These are phyloP conservation scores for Crepidodera aurea DNA, from an alignment of 2,888 invertebrate genomes.

Conservation along the genomic window DNA sequence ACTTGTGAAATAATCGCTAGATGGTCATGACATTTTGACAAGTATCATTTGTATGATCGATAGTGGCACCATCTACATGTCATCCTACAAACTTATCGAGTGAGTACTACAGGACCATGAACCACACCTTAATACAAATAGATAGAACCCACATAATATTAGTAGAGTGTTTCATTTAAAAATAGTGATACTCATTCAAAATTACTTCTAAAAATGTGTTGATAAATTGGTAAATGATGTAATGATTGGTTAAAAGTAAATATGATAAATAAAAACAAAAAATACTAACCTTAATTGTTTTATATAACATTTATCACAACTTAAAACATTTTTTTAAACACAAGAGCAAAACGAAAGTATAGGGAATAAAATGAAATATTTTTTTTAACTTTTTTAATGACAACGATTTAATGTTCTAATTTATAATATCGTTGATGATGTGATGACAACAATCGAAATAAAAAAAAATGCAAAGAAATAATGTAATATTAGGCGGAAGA, in stretches of 20 bases:
- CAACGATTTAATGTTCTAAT: slow-evolving; percentile 26
- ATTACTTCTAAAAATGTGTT: background rate
- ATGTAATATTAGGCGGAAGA: background rate
- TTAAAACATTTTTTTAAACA: background rate
- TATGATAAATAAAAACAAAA: background rate
- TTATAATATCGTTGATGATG: slow-evolving; percentile 26
- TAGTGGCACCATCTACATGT: no score
- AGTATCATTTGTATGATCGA: no score
- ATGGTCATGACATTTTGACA: no score
- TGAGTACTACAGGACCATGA: no score
- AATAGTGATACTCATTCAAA: background rate
- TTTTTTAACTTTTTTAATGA: slow-evolving; percentile 7
- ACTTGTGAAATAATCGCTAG: no score
- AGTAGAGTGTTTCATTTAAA: slow-evolving; percentile 3
- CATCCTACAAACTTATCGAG: no score
- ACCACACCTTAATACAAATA: no score
- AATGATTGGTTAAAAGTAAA: background rate
- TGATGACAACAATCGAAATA: slow-evolving; percentile 16
- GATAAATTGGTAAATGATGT: background rate
- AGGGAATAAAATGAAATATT: slow-evolving; percentile 18
- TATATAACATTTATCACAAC: background rate
- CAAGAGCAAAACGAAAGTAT: background rate
- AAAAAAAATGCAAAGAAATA: background rate
- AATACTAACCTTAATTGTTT: slow-evolving; percentile 5
- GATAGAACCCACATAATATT: no score